Conservation (phyloP, 2,888 invertebrate species). For the Halictus ligatus region DNA sequence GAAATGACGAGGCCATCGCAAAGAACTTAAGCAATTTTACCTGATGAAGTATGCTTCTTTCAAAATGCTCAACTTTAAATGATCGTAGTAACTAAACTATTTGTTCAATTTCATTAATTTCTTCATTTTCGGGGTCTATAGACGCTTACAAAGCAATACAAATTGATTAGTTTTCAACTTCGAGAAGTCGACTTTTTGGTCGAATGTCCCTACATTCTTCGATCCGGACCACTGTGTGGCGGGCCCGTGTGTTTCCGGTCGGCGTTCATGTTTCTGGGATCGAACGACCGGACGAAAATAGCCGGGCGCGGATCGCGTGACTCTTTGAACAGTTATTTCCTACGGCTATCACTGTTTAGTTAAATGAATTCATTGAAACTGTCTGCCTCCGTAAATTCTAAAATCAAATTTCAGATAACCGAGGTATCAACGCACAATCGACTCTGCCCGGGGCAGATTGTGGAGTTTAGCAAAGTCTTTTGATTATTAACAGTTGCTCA, state of each 20-base stretch:
- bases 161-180: too few species aligned
- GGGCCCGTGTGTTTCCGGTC: background rate
- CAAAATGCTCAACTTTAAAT: too few species aligned
- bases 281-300: background rate
- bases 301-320: background rate
- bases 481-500: background rate
- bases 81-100: too few species aligned
- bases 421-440: background rate
- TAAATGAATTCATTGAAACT: slow-evolving; percentile 49
- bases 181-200: too few species aligned
- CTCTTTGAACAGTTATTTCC: slow-evolving; percentile 45
- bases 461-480: background rate
- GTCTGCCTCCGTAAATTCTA: slow-evolving; percentile 7
- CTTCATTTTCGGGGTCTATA: too few species aligned
- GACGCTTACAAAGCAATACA: too few species aligned
- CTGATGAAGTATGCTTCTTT: too few species aligned
- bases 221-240: too few species aligned
- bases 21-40: too few species aligned
- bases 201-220: too few species aligned
- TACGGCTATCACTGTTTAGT: slow-evolving; percentile 40
- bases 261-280: slow-evolving; percentile 9
- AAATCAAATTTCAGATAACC: background rate
- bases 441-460: background rate
- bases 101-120: too few species aligned
- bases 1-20: too few species aligned